Evolutionary conservation across 1,140 invertebrate species (phyloP).

Genomic region (Drosophila littoralis): DNA sequence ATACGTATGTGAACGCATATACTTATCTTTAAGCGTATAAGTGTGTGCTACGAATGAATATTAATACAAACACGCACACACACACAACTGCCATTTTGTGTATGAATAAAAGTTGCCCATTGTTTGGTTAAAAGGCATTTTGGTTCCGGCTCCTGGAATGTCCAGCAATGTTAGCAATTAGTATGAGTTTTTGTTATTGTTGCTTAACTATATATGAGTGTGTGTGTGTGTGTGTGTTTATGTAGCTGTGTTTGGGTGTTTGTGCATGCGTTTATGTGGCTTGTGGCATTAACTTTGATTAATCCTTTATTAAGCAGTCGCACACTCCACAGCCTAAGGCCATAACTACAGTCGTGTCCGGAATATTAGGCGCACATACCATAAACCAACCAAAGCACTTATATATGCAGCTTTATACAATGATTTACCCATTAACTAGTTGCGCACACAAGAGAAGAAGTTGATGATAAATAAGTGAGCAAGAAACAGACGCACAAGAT

Average conservation of each 20-base stretch:
- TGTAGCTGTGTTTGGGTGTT: slow-evolving; percentile 21
- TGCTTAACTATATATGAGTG: not conserved
- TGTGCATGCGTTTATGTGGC: slow-evolving; percentile 32
- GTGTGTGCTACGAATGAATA: slow-evolving; percentile 52
- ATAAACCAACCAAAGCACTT: slow-evolving; percentile 11
- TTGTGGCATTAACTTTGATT: slow-evolving; percentile 69
- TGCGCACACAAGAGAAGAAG: not conserved
- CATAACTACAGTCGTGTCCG: slow-evolving; percentile 2
- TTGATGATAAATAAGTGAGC: not conserved
- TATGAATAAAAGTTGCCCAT: slow-evolving; percentile 72
- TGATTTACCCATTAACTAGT: slow-evolving; percentile 5
- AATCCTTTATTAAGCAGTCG: slow-evolving; percentile 64
- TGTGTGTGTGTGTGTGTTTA: slow-evolving; percentile 11
- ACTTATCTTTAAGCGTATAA: slow-evolving; percentile 5
- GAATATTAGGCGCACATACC: slow-evolving; percentile 2
- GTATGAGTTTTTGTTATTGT: slow-evolving; percentile 41
- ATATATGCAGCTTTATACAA: slow-evolving; percentile 5
- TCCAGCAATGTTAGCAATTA: slow-evolving; percentile 61
- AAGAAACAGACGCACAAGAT: too few species aligned
- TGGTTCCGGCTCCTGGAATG: slow-evolving; percentile 33
- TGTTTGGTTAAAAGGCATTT: slow-evolving; percentile 59
- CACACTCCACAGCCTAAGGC: slow-evolving; percentile 3
- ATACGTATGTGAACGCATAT: not conserved
- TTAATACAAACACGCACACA: slow-evolving; percentile 45
- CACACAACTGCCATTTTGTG: slow-evolving; percentile 16